These are phyloP conservation scores for Meloidogyne floridensis DNA, from an alignment of 1,140 invertebrate species.

Conservation along the genomic window DNA sequence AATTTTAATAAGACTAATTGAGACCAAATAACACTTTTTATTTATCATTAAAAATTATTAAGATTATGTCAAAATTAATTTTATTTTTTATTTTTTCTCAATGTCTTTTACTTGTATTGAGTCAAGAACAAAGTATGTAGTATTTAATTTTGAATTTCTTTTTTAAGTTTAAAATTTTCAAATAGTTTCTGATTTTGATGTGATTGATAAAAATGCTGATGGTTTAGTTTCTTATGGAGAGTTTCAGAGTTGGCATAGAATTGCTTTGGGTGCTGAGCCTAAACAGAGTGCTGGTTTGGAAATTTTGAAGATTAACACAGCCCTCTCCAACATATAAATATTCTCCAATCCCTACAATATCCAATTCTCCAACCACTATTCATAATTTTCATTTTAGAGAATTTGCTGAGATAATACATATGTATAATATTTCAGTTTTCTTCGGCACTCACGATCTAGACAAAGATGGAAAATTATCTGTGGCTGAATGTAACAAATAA, in stretches of 20 bases:
- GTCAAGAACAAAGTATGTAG: background rate
- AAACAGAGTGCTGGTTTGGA: constrained; percentile 15
- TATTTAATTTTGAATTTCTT: background rate
- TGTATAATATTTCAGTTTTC: constrained; percentile 1
- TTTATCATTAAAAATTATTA: too few relatives aligned
- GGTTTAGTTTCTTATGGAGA: constrained; percentile 21
- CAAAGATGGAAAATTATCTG: constrained; percentile 21
- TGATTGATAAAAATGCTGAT: constrained; percentile 31
- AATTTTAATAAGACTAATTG: too few relatives aligned
- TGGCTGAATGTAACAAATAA: constrained; percentile 17
- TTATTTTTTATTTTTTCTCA: too few relatives aligned
- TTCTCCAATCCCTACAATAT: background rate
- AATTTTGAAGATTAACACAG: background rate
- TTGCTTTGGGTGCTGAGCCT: constrained; percentile 15
- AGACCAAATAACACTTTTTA: too few relatives aligned
- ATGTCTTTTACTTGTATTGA: background rate
- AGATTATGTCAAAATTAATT: too few relatives aligned
- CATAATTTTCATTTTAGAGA: too few relatives aligned
- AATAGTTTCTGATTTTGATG: constrained; percentile 37
- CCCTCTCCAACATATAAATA: background rate
- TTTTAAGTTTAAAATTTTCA: background rate
- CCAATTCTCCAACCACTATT: too few relatives aligned
- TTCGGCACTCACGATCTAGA: constrained; percentile 32
- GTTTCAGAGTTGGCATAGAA: constrained; percentile 26
- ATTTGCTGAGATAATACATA: too few relatives aligned